Conservation (phyloP, 2,888 invertebrate genomes). For the Eristalis intricaria region DNA sequence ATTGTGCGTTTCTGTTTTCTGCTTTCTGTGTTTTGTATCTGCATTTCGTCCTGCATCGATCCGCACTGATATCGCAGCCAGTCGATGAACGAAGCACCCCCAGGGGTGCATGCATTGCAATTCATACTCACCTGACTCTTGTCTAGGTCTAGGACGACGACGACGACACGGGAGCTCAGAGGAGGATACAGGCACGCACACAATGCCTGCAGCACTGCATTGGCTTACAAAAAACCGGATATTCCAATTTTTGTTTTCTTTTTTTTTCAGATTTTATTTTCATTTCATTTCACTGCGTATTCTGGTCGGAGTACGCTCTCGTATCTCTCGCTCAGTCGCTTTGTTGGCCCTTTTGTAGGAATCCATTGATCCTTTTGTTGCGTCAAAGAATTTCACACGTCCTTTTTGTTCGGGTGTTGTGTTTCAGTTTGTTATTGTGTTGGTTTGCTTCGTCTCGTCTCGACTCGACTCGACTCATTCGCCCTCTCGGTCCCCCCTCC, state of each 20-base stretch:
- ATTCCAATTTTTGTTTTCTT: conserved; percentile 36
- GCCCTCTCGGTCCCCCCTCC: too few species aligned
- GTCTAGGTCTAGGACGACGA: not conserved
- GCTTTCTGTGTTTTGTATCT: conserved; percentile 6
- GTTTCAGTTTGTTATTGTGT: conserved; percentile 9
- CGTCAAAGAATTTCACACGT: conserved; percentile 69
- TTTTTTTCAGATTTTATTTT: conserved; percentile 16
- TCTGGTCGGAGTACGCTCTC: not conserved
- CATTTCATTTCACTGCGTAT: not conserved
- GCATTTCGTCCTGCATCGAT: conserved; percentile 45
- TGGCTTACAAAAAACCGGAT: conserved; percentile 63
- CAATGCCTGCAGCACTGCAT: not conserved
- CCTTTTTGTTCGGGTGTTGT: conserved; percentile 36
- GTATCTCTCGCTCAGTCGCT: conserved; percentile 24
- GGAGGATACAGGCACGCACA: conserved; percentile 44
- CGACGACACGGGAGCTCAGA: not conserved
- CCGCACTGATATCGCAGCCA: conserved; percentile 43
- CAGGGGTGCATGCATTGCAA: conserved; percentile 40
- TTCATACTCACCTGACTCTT: conserved; percentile 54
- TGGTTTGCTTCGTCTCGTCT: not conserved
- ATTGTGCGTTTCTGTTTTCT: conserved; percentile 41
- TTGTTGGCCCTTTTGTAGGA: conserved; percentile 42
- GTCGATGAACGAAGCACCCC: conserved; percentile 7
- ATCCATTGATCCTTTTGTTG: conserved; percentile 69
- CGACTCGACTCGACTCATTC: too few species aligned